These are phyloP conservation scores for Meloidogyne chitwoodi DNA, from an alignment of 1,140 invertebrate species.

Conservation along the genomic window DNA sequence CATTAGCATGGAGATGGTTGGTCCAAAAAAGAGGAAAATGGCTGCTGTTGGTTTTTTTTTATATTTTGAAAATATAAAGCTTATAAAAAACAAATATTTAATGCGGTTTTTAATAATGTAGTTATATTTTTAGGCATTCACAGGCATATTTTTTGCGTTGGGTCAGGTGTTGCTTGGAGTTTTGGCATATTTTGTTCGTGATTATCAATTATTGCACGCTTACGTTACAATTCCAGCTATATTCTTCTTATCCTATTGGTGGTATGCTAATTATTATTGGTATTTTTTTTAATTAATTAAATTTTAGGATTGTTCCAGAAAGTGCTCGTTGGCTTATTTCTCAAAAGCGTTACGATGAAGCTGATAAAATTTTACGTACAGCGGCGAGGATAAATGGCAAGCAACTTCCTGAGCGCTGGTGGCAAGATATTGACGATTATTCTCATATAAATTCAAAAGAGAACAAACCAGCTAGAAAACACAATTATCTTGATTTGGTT, in stretches of 20 bases:
- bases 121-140: conserved; percentile 34
- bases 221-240: conserved; percentile 55
- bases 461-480: conserved; percentile 12
- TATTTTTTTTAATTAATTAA: not conserved
- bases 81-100: too few species aligned
- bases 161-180: conserved; percentile 60
- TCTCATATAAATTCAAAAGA: not conserved
- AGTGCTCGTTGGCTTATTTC: conserved; percentile 61
- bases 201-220: conserved; percentile 62
- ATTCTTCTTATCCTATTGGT: conserved; percentile 58
- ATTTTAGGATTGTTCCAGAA: conserved; percentile 60
- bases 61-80: too few species aligned
- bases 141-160: conserved; percentile 62
- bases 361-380: conserved; percentile 51
- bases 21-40: conserved; percentile 60
- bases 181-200: conserved; percentile 60
- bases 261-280: conserved; percentile 40
- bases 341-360: conserved; percentile 55
- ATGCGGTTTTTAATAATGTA: too few species aligned
- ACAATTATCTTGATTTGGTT: conserved; percentile 51
- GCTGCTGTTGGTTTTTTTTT: conserved; percentile 48
- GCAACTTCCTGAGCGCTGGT: conserved; percentile 54
- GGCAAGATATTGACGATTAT: conserved; percentile 44
- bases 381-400: conserved; percentile 55
- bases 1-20: conserved; percentile 62